Percentiles rank a stretch among this genome's conserved stretches.
These are phyloP conservation scores for Mercenaria mercenaria DNA, from an alignment of 1,140 invertebrate genomes.

Conservation along the genomic window DNA sequence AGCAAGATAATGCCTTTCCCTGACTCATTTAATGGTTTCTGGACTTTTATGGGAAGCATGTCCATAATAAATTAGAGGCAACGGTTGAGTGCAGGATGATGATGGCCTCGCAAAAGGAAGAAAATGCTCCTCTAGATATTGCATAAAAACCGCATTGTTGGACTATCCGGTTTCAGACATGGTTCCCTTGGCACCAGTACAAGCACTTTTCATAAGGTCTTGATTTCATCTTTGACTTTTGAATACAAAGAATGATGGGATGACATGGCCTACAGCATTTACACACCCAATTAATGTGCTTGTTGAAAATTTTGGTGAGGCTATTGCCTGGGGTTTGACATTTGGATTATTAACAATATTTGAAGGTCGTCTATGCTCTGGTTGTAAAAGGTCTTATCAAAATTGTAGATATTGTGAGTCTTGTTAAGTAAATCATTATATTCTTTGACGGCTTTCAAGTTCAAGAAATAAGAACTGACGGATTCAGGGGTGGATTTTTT, in stretches of 20 bases:
- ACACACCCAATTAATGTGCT: constrained; percentile 60
- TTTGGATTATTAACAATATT: not conserved
- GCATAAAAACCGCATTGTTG: too few relatives aligned
- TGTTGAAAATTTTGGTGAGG: not conserved
- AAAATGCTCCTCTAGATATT: constrained; percentile 32
- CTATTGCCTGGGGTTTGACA: not conserved
- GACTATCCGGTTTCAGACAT: constrained; percentile 22
- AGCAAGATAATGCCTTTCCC: constrained; percentile 23
- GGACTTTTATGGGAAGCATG: too few relatives aligned
- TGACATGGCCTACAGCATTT: too few relatives aligned
- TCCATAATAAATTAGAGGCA: not conserved
- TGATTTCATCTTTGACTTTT: too few relatives aligned
- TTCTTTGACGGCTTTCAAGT: not conserved
- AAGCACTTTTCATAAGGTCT: constrained; percentile 23
- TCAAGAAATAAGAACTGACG: not conserved
- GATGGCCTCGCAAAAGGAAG: not conserved
- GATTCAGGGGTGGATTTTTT: not conserved
- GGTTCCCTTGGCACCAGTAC: not conserved
- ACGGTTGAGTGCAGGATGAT: not conserved
- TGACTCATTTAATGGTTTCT: constrained; percentile 42
- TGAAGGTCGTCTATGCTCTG: not conserved
- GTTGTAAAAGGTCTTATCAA: not conserved
- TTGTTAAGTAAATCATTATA: not conserved
- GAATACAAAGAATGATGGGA: too few relatives aligned
- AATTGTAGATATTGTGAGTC: too few relatives aligned